These are phyloP conservation scores for Lophius americanus DNA, from an alignment of 2,797 vertebrate species.

Conservation along the genomic window DNA sequence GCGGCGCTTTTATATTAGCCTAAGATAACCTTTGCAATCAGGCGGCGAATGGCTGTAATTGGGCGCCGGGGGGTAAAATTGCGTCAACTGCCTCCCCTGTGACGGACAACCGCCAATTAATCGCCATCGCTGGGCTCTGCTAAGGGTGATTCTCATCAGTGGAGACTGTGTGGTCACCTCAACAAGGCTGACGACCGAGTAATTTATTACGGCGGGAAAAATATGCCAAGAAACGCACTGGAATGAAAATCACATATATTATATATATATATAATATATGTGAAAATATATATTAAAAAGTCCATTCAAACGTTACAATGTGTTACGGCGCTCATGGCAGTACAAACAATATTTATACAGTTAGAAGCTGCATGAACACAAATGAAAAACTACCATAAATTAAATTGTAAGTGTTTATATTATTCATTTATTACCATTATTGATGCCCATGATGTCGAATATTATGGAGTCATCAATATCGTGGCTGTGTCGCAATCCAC, in stretches of 20 bases:
- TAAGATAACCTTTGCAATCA: conserved; percentile 67
- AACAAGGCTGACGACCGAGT: conserved; percentile 34
- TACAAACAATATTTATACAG: too few relatives aligned
- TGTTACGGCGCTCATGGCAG: too few relatives aligned
- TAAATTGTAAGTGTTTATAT: too few relatives aligned
- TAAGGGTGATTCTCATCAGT: conserved; percentile 66
- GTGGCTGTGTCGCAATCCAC: too few relatives aligned
- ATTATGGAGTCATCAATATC: too few relatives aligned
- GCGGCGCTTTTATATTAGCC: conserved; percentile 36
- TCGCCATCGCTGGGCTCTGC: conserved; percentile 47
- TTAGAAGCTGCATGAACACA: too few relatives aligned
- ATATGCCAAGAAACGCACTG: conserved; percentile 38
- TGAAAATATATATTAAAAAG: too few relatives aligned
- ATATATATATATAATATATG: too few relatives aligned
- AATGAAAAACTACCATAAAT: too few relatives aligned
- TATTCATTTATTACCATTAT: too few relatives aligned
- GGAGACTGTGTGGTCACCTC: conserved; percentile 42
- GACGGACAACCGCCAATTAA: conserved; percentile 75
- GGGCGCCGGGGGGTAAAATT: conserved; percentile 54
- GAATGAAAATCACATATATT: conserved; percentile 15
- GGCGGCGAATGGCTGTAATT: conserved; percentile 33
- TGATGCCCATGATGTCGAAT: too few relatives aligned
- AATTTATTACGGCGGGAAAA: conserved; percentile 44
- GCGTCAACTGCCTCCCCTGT: conserved; percentile 38
- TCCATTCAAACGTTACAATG: too few relatives aligned